A percentile compares a stretch with the other conserved stretches of the same genome.
Conservation (phyloP, 2,797 vertebrate genomes). For the Tamandua tetradactyla region DNA sequence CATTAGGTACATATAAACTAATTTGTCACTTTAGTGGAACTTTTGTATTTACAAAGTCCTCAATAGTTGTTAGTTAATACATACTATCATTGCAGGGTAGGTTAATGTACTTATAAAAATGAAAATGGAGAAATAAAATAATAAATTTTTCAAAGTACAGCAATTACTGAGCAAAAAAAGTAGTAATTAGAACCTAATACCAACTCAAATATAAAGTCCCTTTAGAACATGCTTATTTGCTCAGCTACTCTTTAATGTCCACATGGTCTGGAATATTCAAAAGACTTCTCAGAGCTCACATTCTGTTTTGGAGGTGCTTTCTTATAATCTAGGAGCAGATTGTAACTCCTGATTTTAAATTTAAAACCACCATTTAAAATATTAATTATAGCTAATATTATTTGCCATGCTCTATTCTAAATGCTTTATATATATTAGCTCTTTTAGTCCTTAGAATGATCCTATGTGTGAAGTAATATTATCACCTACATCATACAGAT, state of each 20-base stretch:
- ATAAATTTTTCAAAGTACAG: conserved; percentile 7
- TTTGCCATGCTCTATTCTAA: conserved; percentile 4
- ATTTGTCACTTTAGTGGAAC: conserved; percentile 31
- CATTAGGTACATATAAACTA: neutral
- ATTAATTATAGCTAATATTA: neutral
- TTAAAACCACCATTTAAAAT: neutral
- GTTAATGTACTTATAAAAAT: conserved; percentile 22
- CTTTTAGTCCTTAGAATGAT: neutral
- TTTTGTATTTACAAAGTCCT: conserved; percentile 49
- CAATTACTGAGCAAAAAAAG: conserved; percentile 40
- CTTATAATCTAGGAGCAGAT: neutral
- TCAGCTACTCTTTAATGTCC: neutral
- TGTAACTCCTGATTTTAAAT: conserved; percentile 10
- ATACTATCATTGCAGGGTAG: neutral
- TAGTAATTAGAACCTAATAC: conserved; percentile 11
- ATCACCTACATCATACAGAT: neutral
- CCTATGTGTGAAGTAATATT: neutral
- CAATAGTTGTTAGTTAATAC: conserved; percentile 13
- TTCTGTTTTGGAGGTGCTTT: neutral
- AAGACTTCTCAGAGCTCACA: neutral
- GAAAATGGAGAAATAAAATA: conserved; percentile 60
- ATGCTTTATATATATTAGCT: neutral
- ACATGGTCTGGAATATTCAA: neutral
- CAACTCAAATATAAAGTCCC: neutral
- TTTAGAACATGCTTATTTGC: neutral